Percentiles rank a stretch among this genome's conserved stretches.
These are phyloP conservation scores for Himalopsyche tibetana DNA, from an alignment of 2,888 invertebrate species.

Conservation along the genomic window DNA sequence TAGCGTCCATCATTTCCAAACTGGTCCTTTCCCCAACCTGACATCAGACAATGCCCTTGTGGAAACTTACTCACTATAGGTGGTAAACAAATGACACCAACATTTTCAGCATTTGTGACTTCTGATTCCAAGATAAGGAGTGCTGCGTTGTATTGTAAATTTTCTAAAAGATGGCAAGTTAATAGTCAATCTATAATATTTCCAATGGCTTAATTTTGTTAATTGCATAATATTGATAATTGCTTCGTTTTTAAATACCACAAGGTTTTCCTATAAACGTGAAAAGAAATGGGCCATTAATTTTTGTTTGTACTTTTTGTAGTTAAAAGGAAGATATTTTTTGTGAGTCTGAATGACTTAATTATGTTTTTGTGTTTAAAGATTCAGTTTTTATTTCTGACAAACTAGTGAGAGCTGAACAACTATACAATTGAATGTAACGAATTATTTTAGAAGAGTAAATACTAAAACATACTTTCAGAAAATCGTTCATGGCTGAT, in stretches of 20 bases:
- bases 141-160: constrained; percentile 84
- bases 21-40: constrained; percentile 86
- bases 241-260: too few relatives aligned
- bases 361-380: too few relatives aligned
- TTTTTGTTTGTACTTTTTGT: too few relatives aligned
- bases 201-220: too few relatives aligned
- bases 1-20: constrained; percentile 72
- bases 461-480: constrained; percentile 69
- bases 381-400: too few relatives aligned
- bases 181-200: too few relatives aligned
- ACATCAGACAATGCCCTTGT: constrained; percentile 79
- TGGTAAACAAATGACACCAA: constrained; percentile 83
- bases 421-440: too few relatives aligned
- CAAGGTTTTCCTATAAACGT: too few relatives aligned
- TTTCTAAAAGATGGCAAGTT: neutral
- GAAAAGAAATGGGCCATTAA: too few relatives aligned
- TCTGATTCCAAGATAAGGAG: constrained; percentile 81
- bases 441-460: neutral
- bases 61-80: constrained; percentile 68
- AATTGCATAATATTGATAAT: too few relatives aligned
- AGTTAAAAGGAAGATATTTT: too few relatives aligned
- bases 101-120: constrained; percentile 80
- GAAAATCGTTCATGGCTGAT: constrained; percentile 81
- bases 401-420: neutral
- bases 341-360: too few relatives aligned